These are phyloP conservation scores for Daphoenositta chrysoptera DNA, from an alignment of 2,113 vertebrate species.

Conservation along the genomic window DNA sequence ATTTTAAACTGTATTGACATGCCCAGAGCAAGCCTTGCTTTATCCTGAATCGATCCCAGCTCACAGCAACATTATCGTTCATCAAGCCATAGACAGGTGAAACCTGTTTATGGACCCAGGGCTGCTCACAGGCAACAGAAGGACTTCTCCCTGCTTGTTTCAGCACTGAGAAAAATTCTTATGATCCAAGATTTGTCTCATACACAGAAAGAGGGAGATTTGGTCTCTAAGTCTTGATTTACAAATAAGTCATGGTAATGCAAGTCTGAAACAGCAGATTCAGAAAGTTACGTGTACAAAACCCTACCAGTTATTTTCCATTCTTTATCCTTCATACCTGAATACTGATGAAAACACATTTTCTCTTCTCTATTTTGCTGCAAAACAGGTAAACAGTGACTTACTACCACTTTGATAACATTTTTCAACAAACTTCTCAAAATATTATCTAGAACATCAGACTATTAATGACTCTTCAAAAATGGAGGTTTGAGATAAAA, in stretches of 20 bases:
- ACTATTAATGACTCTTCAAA: not conserved
- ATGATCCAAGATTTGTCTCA: not conserved
- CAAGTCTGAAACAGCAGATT: not conserved
- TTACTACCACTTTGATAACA: not conserved
- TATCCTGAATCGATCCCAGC: not conserved
- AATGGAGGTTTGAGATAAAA: too few species aligned
- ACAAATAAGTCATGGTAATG: not conserved
- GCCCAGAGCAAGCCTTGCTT: not conserved
- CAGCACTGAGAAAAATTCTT: not conserved
- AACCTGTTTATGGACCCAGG: not conserved
- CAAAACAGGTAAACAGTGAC: not conserved
- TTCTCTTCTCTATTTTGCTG: not conserved
- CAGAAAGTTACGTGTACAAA: not conserved
- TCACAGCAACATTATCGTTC: not conserved
- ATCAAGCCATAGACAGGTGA: not conserved
- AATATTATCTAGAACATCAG: not conserved
- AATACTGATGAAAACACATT: fast-evolving
- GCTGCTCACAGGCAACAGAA: not conserved
- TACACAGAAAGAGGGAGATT: not conserved
- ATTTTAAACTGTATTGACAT: not conserved
- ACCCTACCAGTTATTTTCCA: not conserved
- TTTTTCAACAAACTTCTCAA: not conserved
- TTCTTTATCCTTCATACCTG: not conserved
- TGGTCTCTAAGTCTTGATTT: not conserved
- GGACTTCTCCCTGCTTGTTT: not conserved